Evolutionary conservation across 1,140 invertebrate species (phyloP), one percentile per base, ranked within the genome.

Genomic region (Potamilus streckersoni): DNA sequence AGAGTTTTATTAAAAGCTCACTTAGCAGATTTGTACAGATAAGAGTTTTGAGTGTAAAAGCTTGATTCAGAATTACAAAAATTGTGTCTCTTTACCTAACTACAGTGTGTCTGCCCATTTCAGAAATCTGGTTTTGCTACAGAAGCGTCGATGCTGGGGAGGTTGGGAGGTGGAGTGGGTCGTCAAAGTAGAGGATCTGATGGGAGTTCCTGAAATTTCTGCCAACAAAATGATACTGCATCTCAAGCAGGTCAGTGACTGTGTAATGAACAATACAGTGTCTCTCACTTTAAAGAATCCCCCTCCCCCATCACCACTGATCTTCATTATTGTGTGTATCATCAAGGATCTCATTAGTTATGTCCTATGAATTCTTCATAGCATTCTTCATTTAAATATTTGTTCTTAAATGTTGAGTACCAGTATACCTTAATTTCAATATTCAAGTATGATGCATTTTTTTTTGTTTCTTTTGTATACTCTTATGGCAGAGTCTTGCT

Each of bases 141-240:
- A 94, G 79, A 94, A 94, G 77, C 93, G 92, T 79, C 92, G 92
- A 59, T 89, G 93, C 55, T 94, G 94, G 92, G 93, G 93, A 65
- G 91, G 92, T 3, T 95, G 94, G 93, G 94, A 94, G 78, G 91
- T 95, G 20, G 94, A 95, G 86, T 95, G 95, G 95, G 90, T 91
- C 49, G 91, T 95, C 12, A 91, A 93, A 78, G 91, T 95, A n/a
- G 93, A 79, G 27, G 93, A 94, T 82, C 91, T 96, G 27, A 91
- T 94, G 66, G 93, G 93, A 61, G 92, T 94, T 57, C 94, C 95
- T 13, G 90, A 90, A 63, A 71, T 77, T 19, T 59, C 61, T 17
- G 61, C 56, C 65, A 69, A 71, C 17, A 77, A 72, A 69, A 65
- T 77, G 17, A 60, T 72, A 20, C 68, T 77, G 60, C 72, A 77